Base-by-base conservation (phyloP, 1,140 invertebrate species). In the Stenopsyche tienmushanensis region DNA sequence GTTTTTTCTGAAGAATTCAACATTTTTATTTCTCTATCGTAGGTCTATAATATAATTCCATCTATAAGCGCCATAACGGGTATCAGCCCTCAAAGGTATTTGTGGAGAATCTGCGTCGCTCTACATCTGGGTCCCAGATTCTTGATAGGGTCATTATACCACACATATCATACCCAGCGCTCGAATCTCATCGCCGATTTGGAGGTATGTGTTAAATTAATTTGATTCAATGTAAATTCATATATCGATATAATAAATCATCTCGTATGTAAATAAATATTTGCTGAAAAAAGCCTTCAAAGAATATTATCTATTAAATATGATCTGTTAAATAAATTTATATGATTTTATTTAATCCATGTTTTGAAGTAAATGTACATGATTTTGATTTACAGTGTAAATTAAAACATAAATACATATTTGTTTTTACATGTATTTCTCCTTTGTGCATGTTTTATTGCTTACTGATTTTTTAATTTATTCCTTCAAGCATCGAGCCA, bases 11-110 rank as follows among this genome's bases (percentile, higher is more conserved):
- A 34, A n/a, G 8, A 53, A n/a, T 8, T 7, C 3, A 53, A 53
- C 23, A 53, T 21, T 53, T 8, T 8, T 24, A 63, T 39, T 42
- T 68, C 50, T 59, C 17, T 13, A 60, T 80, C 81, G 18, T 74
- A 95, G 92, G 92, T 94, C 65, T 94, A 92, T 76, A 94, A 95
- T 80, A 86, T 94, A 78, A 87, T 94, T 74, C 92, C 92, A 72
- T 94, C 91, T 72, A 94, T 95, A 82, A 94, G 91, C 84, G 91
- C 93, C 65, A 91, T 94, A 76, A 94, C 92, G 63, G 92, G 92
- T 20, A 89, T 95, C 72, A 92, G 91, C 72, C 93, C 93, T 29
- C 92, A 96, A 78, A 84, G 90, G 72, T 96, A 96, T 80, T 83
- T 97, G 70, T 97, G 94, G 94, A 84, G 93, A 72, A 88, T 94